Conservation (phyloP, 2,888 invertebrate genomes). For the Lasioglossum villosulum region DNA sequence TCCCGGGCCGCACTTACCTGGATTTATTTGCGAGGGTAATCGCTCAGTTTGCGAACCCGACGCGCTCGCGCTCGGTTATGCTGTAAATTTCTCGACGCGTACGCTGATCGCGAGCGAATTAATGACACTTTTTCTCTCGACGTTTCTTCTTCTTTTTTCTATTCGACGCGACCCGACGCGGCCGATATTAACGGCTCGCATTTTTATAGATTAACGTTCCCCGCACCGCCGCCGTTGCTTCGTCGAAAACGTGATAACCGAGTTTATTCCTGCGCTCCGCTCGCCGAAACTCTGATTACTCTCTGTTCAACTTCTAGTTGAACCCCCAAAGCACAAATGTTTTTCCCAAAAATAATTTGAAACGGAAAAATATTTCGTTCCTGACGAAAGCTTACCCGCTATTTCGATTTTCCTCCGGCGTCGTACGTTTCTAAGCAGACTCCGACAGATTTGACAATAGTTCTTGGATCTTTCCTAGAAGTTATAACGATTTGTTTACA, state of each 20-base stretch:
- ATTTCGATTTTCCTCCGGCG: not conserved
- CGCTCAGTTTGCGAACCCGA: slow-evolving; percentile 56
- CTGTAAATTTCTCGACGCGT: slow-evolving; percentile 17
- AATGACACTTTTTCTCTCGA: slow-evolving; percentile 7
- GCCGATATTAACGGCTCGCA: slow-evolving; percentile 22
- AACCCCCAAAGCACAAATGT: not conserved
- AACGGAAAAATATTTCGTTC: not conserved
- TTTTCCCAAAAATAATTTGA: slow-evolving; percentile 6
- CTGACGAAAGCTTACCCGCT: not conserved
- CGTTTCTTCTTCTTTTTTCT: not conserved
- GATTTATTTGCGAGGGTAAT: slow-evolving; percentile 64
- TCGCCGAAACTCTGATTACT: not conserved
- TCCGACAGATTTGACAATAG: not conserved
- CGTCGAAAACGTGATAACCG: slow-evolving; percentile 23
- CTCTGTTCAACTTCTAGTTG: not conserved
- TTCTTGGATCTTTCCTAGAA: too few relatives aligned
- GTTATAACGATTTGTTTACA: too few relatives aligned
- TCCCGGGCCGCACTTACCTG: slow-evolving; percentile 49
- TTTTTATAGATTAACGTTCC: slow-evolving; percentile 46
- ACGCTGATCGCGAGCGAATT: slow-evolving; percentile 38
- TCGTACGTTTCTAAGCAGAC: not conserved
- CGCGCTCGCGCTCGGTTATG: slow-evolving; percentile 12
- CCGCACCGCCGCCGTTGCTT: not conserved
- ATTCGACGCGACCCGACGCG: slow-evolving; percentile 19
- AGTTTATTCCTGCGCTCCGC: not conserved